phyloP scores from a whole-genome alignment of 2,113 vertebrate genomes.

The Hydrolagus affinis region DNA sequence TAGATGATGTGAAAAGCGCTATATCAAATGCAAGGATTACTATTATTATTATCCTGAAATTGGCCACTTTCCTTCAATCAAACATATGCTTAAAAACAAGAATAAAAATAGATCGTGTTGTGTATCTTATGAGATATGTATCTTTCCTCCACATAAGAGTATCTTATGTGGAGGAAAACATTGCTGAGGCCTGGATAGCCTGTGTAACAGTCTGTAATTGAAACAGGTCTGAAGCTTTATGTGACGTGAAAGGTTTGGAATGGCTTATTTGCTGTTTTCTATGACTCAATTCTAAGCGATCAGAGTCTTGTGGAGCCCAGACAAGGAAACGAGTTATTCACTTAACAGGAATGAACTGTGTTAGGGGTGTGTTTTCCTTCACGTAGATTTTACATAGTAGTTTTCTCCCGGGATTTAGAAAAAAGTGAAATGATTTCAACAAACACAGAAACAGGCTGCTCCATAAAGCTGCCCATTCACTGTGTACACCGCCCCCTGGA shows the following conservation, averaged over 20 bases:
- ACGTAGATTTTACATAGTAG: background rate
- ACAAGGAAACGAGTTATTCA: slow-evolving; percentile 3
- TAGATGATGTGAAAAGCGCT: too few species aligned
- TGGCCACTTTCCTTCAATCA: too few species aligned
- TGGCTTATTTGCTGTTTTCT: background rate
- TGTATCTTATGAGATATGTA: too few species aligned
- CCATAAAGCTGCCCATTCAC: background rate
- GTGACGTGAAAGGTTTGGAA: background rate
- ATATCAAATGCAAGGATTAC: too few species aligned
- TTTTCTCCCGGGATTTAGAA: background rate
- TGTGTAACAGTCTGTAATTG: too few species aligned
- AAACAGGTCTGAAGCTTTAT: background rate
- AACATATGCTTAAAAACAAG: too few species aligned
- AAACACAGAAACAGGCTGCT: background rate
- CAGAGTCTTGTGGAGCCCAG: too few species aligned
- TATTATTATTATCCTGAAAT: too few species aligned
- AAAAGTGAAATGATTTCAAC: background rate
- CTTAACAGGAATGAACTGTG: background rate
- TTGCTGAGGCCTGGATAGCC: too few species aligned
- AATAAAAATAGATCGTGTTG: too few species aligned
- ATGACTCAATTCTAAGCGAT: background rate
- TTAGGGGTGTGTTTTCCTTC: background rate
- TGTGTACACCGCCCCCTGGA: background rate
- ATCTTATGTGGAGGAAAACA: too few species aligned
- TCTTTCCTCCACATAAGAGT: too few species aligned